A percentile compares a stretch with the other conserved stretches of the same genome.
phyloP scores from a whole-genome alignment of 2,888 invertebrate species.

The Molorchus minor region DNA sequence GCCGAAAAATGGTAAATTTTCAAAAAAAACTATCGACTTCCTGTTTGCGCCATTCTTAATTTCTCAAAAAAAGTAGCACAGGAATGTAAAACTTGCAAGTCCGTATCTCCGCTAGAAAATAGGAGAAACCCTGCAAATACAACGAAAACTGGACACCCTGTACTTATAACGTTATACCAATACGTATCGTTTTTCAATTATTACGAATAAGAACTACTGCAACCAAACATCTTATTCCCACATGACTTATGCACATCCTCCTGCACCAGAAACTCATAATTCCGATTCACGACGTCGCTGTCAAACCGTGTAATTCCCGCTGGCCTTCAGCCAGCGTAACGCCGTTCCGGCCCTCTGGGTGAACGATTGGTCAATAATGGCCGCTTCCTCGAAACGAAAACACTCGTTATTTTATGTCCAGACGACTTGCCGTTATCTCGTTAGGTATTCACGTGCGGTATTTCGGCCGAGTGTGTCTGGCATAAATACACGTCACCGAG shows the following conservation, averaged over 20 bases:
- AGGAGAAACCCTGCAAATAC: no score
- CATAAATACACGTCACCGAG: constrained; percentile 39
- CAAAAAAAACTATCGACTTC: no score
- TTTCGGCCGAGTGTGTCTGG: constrained; percentile 37
- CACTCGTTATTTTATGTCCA: constrained; percentile 9
- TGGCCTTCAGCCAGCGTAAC: constrained; percentile 2
- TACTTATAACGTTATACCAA: no score
- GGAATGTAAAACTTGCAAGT: no score
- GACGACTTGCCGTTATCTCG: constrained; percentile 40
- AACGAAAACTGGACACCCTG: no score
- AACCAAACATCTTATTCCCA: no score
- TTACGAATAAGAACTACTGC: no score
- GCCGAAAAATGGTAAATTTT: no score
- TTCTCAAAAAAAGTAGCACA: no score
- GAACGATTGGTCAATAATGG: constrained; percentile 21
- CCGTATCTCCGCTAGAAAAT: no score
- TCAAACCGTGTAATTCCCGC: neutral
- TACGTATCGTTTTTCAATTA: no score
- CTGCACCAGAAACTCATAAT: neutral
- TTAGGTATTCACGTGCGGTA: constrained; percentile 47
- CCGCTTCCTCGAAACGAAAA: constrained; percentile 8
- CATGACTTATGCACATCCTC: neutral
- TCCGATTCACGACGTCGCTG: neutral
- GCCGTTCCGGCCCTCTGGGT: constrained; percentile 3
- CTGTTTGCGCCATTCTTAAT: no score